phyloP scores from a whole-genome alignment of 2,797 vertebrate species.

The Premnoplex brunnescens region DNA sequence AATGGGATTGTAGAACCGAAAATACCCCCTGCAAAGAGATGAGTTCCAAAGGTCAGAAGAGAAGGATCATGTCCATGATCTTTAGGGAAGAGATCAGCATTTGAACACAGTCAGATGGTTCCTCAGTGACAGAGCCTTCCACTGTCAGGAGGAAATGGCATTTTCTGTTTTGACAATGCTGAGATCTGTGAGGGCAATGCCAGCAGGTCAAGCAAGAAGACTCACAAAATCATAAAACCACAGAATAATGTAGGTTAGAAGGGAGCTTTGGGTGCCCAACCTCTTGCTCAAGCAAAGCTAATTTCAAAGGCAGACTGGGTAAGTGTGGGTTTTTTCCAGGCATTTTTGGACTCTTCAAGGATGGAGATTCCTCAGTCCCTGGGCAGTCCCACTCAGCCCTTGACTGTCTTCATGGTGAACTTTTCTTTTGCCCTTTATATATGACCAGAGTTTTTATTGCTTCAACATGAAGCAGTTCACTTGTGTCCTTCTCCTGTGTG shows the following conservation, averaged over 20 bases:
- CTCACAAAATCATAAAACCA: background rate
- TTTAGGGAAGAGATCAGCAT: background rate
- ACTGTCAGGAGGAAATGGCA: background rate
- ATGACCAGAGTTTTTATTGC: background rate
- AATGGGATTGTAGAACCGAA: background rate
- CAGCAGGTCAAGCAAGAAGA: background rate
- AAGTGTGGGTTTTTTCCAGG: background rate
- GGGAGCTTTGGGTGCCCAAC: background rate
- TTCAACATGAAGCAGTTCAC: background rate
- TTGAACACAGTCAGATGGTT: background rate
- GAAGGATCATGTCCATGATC: background rate
- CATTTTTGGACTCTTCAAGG: background rate
- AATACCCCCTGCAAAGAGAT: background rate
- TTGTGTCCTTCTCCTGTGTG: background rate
- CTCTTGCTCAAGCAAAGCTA: background rate
- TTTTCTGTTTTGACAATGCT: background rate
- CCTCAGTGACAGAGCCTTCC: background rate
- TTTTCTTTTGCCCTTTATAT: background rate
- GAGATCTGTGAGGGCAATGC: background rate
- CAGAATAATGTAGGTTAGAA: background rate
- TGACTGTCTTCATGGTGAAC: background rate
- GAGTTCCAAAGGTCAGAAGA: background rate
- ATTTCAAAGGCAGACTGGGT: background rate
- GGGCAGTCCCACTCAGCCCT: background rate
- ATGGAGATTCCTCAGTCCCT: background rate